Percentiles rank a stretch among this genome's conserved stretches.
Evolutionary conservation across 1,140 invertebrate genomes (phyloP).

Genomic region (Paracyclopina nana): DNA sequence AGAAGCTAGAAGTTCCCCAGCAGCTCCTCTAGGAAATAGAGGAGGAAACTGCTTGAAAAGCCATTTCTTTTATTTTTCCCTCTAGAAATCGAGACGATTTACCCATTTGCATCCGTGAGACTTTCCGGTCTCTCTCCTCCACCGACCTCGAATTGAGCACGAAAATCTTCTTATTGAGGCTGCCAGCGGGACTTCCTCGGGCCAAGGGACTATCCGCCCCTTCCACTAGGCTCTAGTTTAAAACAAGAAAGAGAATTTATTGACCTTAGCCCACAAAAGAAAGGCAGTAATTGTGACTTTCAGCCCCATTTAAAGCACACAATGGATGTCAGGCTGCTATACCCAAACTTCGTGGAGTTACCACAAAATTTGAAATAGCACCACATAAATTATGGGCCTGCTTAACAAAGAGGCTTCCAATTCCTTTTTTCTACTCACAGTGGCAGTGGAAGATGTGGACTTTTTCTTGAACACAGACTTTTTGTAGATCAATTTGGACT

Average conservation of each 20-base stretch:
- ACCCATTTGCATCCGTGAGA: constrained; percentile 1
- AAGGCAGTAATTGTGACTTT: no score
- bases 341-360: no score
- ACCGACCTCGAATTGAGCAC: not conserved
- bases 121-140: not conserved
- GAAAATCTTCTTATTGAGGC: constrained; percentile 8
- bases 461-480: constrained; percentile 66
- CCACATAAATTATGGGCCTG: no score
- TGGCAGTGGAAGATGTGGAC: constrained; percentile 61
- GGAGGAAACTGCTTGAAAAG: no score
- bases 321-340: no score
- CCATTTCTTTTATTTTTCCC: no score
- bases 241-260: not conserved
- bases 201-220: constrained; percentile 6
- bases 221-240: not conserved
- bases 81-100: no score
- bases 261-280: not conserved
- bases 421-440: constrained; percentile 39
- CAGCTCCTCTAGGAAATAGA: no score
- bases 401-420: no score
- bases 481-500: constrained; percentile 32
- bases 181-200: constrained; percentile 6
- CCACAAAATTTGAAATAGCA: no score
- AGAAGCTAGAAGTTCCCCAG: no score
- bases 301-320: no score